These are phyloP conservation scores for Edolisoma coerulescens DNA, from an alignment of 2,113 vertebrate genomes.

Conservation along the genomic window DNA sequence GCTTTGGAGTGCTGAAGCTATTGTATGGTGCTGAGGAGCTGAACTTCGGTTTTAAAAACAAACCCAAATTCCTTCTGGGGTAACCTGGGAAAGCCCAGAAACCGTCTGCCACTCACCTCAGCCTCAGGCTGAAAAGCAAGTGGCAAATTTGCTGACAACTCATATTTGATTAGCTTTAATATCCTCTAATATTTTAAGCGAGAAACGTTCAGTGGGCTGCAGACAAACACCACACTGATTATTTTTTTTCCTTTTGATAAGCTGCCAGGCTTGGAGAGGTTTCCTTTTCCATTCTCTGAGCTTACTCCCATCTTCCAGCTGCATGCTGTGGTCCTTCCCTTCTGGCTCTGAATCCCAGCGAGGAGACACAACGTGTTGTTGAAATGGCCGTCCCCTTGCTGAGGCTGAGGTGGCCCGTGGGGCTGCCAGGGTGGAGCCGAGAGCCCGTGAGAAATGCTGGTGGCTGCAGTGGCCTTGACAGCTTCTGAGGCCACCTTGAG, in stretches of 20 bases:
- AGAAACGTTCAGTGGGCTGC: background rate
- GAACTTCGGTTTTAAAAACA: background rate
- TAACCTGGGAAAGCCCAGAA: background rate
- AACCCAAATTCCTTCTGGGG: background rate
- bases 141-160: background rate
- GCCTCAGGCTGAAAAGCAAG: background rate
- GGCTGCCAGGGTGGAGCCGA: background rate
- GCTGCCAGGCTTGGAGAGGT: background rate
- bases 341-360: background rate
- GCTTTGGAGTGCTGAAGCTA: background rate
- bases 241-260: slow-evolving; percentile 26
- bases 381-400: fast-evolving
- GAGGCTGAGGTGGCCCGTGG: fast-evolving
- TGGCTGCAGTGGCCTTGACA: background rate
- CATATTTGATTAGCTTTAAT: slow-evolving; percentile 5
- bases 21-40: background rate
- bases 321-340: background rate
- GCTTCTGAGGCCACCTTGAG: background rate
- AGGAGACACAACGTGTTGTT: fast-evolving
- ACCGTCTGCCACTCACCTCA: background rate
- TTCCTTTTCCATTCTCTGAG: background rate
- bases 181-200: background rate
- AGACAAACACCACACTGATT: background rate
- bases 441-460: too few relatives aligned
- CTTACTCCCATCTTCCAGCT: background rate